Base-by-base conservation (phyloP, 2,888 invertebrate species). In the Eupithecia insigniata region DNA sequence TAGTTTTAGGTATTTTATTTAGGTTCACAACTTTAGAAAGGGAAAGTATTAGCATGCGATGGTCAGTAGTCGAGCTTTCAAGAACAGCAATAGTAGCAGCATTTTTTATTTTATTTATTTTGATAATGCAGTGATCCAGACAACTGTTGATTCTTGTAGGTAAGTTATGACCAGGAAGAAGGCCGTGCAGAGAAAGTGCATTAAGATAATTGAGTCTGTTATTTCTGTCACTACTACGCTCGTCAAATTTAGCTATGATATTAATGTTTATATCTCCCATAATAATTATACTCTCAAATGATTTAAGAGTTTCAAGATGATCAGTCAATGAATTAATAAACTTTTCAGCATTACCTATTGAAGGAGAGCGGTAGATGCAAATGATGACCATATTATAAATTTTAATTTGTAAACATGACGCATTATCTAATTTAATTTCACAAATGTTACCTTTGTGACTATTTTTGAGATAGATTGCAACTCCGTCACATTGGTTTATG, bases 401-500 rank as follows among this genome's bases (percentile, higher is more conserved):
- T 51, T 51, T 51, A 14, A 51, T 51, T 51, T 51, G 22, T 3
- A 51, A 10, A 22, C 51, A 51, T 51, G 51, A 51, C 22, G 51
- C 51, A 22, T 51, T 51, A 7, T n/a, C 10, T 51, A 51, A 51
- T 22, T 7, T 51, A 22, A 51, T 51, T 51, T 51, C 51, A n/a
- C 22, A 4, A n/a, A 51, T 22, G 5, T 18, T 51, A 51, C n/a
- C 6, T n/a, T n/a, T n/a, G 51, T n/a, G 51, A 7, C 1, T n/a
- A 51, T 51, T 51, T 51, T 51, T 51, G n/a, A 51, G 4, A 51
- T 51, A 51, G 4, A 22, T 8, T n/a, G 22, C 51, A 6, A 51
- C 51, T n/a, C 51, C 51, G n/a, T 51, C 51, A 51, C 22, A n/a
- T 22, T 51, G 51, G 51, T 51, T 51, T 8, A 51, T n/a, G n/a